Percentiles rank a stretch among this genome's conserved stretches.
These are phyloP conservation scores for Drosophila repleta DNA, from an alignment of 1,140 invertebrate species.

Conservation along the genomic window DNA sequence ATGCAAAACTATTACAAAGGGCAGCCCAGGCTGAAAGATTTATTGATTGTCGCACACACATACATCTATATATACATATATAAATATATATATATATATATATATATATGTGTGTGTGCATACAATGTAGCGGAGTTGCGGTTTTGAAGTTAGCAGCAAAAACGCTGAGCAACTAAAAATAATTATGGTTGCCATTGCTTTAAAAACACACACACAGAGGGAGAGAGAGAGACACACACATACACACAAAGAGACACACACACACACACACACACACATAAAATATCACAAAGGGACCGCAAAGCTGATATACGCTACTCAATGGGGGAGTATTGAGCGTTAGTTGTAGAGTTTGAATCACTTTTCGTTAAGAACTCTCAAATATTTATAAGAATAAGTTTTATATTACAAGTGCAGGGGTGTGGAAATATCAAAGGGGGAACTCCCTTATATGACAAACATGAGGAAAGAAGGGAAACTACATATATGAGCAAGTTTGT, in stretches of 20 bases:
- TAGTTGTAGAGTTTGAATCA: conserved; percentile 36
- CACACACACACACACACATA: conserved; percentile 10
- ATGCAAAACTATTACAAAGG: conserved; percentile 65
- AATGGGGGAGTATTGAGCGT: conserved; percentile 33
- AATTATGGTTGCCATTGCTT: conserved; percentile 64
- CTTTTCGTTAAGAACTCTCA: conserved; percentile 22
- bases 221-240: conserved; percentile 12
- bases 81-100: conserved; percentile 6
- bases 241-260: conserved; percentile 31
- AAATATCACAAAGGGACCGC: conserved; percentile 46
- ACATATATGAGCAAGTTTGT: too few species aligned
- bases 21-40: conserved; percentile 69
- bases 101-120: conserved; percentile 28
- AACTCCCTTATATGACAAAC: too few species aligned
- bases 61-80: conserved; percentile 38
- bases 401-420: conserved; percentile 2
- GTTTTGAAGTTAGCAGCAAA: conserved; percentile 78
- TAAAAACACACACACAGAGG: conserved; percentile 48
- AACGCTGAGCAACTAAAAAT: conserved; percentile 81
- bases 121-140: conserved; percentile 74
- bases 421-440: neutral
- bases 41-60: conserved; percentile 73
- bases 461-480: too few species aligned
- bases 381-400: conserved; percentile 12
- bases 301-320: conserved; percentile 42